These are phyloP conservation scores for Penelope pileata DNA, from an alignment of 2,113 vertebrate species.

Conservation along the genomic window DNA sequence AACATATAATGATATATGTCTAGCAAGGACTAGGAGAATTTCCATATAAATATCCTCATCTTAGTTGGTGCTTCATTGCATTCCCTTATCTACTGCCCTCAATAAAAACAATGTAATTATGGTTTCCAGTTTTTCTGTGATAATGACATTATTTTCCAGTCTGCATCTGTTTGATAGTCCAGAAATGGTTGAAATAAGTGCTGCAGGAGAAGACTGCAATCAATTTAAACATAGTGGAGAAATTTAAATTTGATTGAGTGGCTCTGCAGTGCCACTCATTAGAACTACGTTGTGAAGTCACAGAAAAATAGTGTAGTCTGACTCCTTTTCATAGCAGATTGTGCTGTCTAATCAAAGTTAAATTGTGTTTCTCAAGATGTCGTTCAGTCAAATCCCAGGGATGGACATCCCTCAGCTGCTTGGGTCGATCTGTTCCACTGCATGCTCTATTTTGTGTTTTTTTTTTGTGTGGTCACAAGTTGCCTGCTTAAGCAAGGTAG, in stretches of 20 bases:
- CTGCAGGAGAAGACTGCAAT: neutral
- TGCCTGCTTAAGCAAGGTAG: neutral
- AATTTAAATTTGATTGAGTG: neutral
- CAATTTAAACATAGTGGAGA: neutral
- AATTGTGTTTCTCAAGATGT: neutral
- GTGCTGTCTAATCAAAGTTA: neutral
- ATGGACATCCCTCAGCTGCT: neutral
- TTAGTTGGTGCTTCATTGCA: rapidly evolving
- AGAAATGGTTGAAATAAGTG: neutral
- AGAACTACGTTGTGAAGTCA: neutral
- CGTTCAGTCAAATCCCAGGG: neutral
- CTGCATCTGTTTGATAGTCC: neutral
- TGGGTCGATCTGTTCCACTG: rapidly evolving
- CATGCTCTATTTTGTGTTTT: neutral
- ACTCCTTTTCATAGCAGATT: neutral
- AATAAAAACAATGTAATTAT: neutral
- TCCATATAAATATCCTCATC: neutral
- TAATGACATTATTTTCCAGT: neutral
- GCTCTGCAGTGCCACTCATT: neutral
- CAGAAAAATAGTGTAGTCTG: neutral
- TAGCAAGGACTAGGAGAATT: neutral
- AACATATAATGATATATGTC: neutral
- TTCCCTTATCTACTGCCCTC: neutral
- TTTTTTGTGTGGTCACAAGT: neutral
- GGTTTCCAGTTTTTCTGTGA: neutral